Base-by-base conservation (phyloP, 1,140 invertebrate species). In the Drosophila busckii region DNA sequence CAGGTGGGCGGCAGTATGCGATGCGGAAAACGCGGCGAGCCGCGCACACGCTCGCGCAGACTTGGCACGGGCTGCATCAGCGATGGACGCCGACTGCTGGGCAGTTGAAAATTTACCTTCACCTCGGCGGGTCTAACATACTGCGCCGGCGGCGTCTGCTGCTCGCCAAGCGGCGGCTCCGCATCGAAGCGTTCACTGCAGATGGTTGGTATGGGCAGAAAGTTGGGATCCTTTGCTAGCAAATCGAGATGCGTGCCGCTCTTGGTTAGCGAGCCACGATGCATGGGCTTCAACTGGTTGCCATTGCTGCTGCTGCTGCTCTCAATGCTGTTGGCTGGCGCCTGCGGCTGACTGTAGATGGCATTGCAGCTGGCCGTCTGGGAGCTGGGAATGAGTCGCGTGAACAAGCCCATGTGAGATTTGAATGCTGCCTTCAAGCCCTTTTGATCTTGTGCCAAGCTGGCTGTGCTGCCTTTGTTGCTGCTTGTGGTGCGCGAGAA, bases 21-120 rank as follows among this genome's bases (percentile, higher is more conserved):
- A 76, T 93, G 92, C 1, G 92, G 93, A 76, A 93, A 93, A 20
- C 92, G 88, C 0, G 93, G 92, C 0, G 92, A 93, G 1, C 92
- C 92, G 44, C 87, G 88, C 2, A 90, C 88, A 38, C 87, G 87
- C 45, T 91, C 90, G 49, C 88, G 58, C 19, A 89, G 41, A 4
- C 86, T 84, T 40, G 87, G 89, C 40, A 89, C 58, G 84, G 88
- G 61, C 19, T 71, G 20, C 85, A 73, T 34, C 52, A 89, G 88
- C 6, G 88, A 89, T 0, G 89, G 86, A 15, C 88, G 88, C 35
- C 88, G 87, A 61, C 89, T 90, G 25, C 82, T 88, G 6, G 91
- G 91, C 56, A 93, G 85, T 42, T 90, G 90, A 55, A 93, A 93
- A 82, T 93, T 92, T 1, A 93, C 91, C 82, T 90, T 90, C 1